A percentile compares a stretch with the other conserved stretches of the same genome.
These are phyloP conservation scores for Drosophila jambulina DNA, from an alignment of 1,140 invertebrate species.

Conservation along the genomic window DNA sequence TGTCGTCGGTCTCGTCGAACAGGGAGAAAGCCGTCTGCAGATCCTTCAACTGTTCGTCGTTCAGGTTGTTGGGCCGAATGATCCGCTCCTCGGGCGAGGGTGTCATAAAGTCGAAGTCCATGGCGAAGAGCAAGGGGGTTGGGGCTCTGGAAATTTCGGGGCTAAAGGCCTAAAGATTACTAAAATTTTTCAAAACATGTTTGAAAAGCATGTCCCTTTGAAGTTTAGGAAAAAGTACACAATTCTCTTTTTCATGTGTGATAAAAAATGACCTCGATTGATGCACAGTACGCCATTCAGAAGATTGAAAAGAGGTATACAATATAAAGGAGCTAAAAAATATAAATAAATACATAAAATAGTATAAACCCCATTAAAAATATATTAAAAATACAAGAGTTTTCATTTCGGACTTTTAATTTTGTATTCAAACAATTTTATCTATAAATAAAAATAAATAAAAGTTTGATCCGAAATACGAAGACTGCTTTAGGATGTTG, in stretches of 20 bases:
- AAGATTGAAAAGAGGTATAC: too few relatives aligned
- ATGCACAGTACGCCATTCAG: too few relatives aligned
- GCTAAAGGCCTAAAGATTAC: not conserved
- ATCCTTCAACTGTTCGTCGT: constrained; percentile 42
- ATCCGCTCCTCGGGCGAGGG: constrained; percentile 60
- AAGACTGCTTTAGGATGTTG: not conserved
- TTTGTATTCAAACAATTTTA: not conserved
- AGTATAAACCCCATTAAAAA: not conserved
- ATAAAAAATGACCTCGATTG: too few relatives aligned
- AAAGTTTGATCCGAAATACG: not conserved
- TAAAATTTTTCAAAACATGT: constrained; percentile 6
- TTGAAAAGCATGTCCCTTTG: not conserved
- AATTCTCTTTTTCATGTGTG: too few relatives aligned
- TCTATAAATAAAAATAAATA: not conserved
- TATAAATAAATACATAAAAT: not conserved
- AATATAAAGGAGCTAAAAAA: too few relatives aligned
- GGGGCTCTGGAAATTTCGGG: not conserved
- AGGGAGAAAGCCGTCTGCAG: constrained; percentile 46
- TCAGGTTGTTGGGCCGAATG: constrained; percentile 34
- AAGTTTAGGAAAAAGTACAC: not conserved
- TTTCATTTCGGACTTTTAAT: not conserved
- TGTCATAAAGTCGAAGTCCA: constrained; percentile 60
- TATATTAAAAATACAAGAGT: not conserved
- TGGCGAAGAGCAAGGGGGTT: constrained; percentile 7
- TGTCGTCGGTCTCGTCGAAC: constrained; percentile 23